Conservation (phyloP, 2,888 invertebrate species). For the Phortica magna region DNA sequence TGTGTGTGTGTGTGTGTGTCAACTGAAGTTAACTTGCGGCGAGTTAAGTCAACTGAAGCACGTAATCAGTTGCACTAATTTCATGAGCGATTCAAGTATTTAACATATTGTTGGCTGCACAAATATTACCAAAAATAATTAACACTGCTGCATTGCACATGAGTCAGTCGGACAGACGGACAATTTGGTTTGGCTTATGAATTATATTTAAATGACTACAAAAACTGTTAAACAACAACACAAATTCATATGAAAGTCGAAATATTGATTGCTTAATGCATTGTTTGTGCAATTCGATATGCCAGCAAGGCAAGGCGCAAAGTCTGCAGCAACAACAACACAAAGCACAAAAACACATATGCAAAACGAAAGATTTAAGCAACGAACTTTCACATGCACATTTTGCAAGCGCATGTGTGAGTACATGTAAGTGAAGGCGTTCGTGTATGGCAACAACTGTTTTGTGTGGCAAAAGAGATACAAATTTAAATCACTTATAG, state of each 20-base stretch:
- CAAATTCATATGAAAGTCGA: neutral
- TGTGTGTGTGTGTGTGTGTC: too few species aligned
- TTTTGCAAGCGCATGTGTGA: too few species aligned
- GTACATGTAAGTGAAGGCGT: neutral
- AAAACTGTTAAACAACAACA: slow-evolving; percentile 39
- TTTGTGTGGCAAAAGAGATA: too few species aligned
- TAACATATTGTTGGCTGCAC: neutral
- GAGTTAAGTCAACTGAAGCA: neutral
- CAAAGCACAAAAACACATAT: neutral
- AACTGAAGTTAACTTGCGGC: too few species aligned
- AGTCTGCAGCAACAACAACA: too few species aligned
- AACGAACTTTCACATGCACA: slow-evolving; percentile 52
- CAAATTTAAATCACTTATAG: neutral
- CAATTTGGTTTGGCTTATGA: too few species aligned
- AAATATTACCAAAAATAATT: neutral
- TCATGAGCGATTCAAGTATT: neutral
- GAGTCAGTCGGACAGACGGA: neutral
- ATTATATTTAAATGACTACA: neutral
- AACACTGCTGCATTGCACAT: neutral
- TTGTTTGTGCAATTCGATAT: neutral
- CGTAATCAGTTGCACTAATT: neutral
- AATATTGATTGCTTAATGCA: neutral
- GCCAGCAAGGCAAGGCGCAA: neutral
- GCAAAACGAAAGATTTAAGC: slow-evolving; percentile 68
- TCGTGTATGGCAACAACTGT: too few species aligned